Base-by-base conservation (phyloP, 2,113 vertebrate species). In the Pangasianodon hypophthalmus region DNA sequence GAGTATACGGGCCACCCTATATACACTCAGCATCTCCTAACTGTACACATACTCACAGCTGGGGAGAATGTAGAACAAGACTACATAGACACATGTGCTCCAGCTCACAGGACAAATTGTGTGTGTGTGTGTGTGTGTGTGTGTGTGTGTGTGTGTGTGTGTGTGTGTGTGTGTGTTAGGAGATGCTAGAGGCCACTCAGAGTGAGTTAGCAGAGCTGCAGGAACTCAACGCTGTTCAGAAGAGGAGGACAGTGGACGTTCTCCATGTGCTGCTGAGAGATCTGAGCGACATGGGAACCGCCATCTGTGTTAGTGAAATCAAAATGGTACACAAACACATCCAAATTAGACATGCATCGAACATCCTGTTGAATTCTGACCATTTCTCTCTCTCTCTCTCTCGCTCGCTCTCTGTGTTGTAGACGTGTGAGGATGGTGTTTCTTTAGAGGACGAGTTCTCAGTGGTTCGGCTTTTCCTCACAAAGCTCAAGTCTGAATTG, bases 401-500 rank as follows among this genome's bases (percentile, higher is more conserved):
- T n/a, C 26, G 50, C 77, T 48, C 44, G 21, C 44, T 79, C 4
- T 50, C 11, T 79, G 54, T 44, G n/a, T 58, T 24, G 32, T 86
- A 98, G 97, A 88, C 96, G 92, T 96, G 96, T 85, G 97, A 98
- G 87, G 94, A 95, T 50, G 97, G 97, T 0, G 97, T 97, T 2
- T 96, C 96, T 46, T 96, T 98, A 4, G 98, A 99, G 87, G 98
- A 98, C 92, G 97, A 98, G 94, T 98, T 98, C 94, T 97, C 97
- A 54, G 96, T 97, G 94, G 97, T 97, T 44, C 95, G 97, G 26
- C 96, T 99, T 26, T 98, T 97, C 94, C 97, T 98, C 94, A 98
- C 97, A 92, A 99, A 98, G 94, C 97, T 99, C 96, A 98, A 97
- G 89, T 97, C 97, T 0, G 97, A 99, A 95, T 96, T 98, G 86